Evolutionary conservation across 2,888 invertebrate species (phyloP).

Genomic region (Ametastegia equiseti): DNA sequence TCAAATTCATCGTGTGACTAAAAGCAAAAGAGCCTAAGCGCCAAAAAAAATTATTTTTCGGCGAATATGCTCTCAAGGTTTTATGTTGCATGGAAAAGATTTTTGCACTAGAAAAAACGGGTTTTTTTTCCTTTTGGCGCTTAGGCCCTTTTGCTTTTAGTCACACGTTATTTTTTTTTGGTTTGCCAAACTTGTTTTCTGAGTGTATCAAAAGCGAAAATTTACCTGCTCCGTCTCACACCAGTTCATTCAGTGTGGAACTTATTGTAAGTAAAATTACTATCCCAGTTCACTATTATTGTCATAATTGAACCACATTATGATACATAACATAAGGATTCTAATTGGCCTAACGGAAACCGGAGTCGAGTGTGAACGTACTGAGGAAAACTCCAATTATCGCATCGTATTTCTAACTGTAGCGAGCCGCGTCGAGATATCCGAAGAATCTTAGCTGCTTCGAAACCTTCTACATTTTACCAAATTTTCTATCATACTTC

Average conservation of each 20-base stretch:
- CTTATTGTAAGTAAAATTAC: neutral
- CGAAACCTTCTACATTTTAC: too few relatives aligned
- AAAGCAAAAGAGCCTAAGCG: too few relatives aligned
- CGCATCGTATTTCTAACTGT: neutral
- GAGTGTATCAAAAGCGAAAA: slow-evolving; percentile 29
- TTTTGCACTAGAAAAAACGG: too few relatives aligned
- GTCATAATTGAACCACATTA: neutral
- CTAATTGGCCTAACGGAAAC: neutral
- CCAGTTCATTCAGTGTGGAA: neutral
- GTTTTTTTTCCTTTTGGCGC: too few relatives aligned
- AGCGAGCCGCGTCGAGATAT: neutral
- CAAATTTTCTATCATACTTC: too few relatives aligned
- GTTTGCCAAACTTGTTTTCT: too few relatives aligned
- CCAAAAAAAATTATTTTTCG: too few relatives aligned
- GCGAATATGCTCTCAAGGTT: too few relatives aligned
- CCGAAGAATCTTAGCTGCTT: neutral
- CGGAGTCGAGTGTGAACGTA: neutral
- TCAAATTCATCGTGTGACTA: too few relatives aligned
- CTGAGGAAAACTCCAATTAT: neutral
- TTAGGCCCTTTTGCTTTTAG: too few relatives aligned
- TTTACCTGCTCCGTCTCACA: neutral
- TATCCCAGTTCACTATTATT: neutral
- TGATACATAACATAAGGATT: neutral
- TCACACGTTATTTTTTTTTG: too few relatives aligned
- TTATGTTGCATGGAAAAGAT: too few relatives aligned